Evolutionary conservation across 1,140 invertebrate genomes (phyloP).

Genomic region (Mya arenaria): DNA sequence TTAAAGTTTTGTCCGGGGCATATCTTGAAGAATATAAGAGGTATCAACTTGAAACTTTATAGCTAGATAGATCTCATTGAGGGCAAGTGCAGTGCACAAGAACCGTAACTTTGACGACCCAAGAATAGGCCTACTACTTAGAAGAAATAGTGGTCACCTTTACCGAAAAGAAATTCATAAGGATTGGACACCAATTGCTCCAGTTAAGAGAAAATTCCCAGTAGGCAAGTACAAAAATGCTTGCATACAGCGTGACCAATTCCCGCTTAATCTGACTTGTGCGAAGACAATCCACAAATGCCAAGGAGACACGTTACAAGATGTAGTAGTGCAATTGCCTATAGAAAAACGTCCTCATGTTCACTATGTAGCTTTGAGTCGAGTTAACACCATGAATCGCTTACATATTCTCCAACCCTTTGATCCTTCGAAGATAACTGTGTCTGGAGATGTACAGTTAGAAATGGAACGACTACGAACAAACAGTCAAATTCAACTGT

Average conservation of each 20-base stretch:
- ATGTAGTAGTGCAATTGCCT: conserved; percentile 2
- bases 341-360: conserved; percentile 12
- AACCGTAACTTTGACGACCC: conserved; percentile 9
- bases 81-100: too few species aligned
- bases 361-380: conserved; percentile 19
- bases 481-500: background rate
- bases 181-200: conserved; percentile 3
- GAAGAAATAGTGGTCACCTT: background rate
- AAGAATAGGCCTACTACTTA: background rate
- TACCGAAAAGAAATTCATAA: background rate
- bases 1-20: too few species aligned
- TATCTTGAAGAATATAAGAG: too few species aligned
- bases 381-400: background rate
- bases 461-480: conserved; percentile 19
- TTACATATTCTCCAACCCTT: background rate
- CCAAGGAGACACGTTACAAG: conserved; percentile 8
- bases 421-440: conserved; percentile 32
- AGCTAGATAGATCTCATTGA: too few species aligned
- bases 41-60: too few species aligned
- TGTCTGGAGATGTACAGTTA: background rate
- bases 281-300: conserved; percentile 13
- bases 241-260: background rate
- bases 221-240: conserved; percentile 18
- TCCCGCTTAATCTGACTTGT: background rate
- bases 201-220: conserved; percentile 3